Percentiles rank a stretch among this genome's conserved stretches.
phyloP scores from a whole-genome alignment of 2,888 invertebrate genomes.

The Machimus atricapillus region DNA sequence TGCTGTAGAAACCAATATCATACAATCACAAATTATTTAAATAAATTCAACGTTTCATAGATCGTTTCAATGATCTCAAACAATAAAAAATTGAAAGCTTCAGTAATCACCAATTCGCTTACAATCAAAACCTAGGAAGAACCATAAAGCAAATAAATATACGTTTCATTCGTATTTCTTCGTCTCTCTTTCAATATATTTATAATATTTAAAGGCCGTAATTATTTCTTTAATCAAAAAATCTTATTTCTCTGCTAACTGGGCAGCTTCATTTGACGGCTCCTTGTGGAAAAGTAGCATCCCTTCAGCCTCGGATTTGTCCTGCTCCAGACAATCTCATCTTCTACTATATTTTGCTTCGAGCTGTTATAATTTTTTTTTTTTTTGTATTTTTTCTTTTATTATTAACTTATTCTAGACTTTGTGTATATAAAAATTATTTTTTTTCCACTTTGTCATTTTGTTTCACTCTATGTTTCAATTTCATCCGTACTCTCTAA shows the following conservation, averaged over 20 bases:
- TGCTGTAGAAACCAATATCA: constrained; percentile 19
- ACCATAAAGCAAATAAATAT: background rate
- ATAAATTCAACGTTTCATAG: background rate
- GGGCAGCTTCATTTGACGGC: background rate
- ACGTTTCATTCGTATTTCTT: background rate
- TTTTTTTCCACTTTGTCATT: background rate
- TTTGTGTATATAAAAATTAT: constrained; percentile 26
- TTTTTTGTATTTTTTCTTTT: background rate
- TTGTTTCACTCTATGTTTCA: background rate
- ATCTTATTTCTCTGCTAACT: background rate
- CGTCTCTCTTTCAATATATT: background rate
- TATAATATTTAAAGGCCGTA: constrained; percentile 9
- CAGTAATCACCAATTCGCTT: constrained; percentile 17
- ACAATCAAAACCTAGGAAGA: background rate
- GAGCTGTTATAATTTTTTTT: background rate
- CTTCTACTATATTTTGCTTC: background rate
- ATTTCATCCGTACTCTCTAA: constrained; percentile 12
- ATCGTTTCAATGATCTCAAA: background rate
- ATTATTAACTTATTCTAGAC: background rate
- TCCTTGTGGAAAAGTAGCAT: background rate
- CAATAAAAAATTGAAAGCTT: constrained; percentile 17
- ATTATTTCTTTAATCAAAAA: background rate
- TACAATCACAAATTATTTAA: background rate
- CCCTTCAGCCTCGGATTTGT: background rate
- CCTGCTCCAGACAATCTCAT: background rate